Conservation (phyloP, 2,113 vertebrate genomes). For the Grantiella picta region DNA sequence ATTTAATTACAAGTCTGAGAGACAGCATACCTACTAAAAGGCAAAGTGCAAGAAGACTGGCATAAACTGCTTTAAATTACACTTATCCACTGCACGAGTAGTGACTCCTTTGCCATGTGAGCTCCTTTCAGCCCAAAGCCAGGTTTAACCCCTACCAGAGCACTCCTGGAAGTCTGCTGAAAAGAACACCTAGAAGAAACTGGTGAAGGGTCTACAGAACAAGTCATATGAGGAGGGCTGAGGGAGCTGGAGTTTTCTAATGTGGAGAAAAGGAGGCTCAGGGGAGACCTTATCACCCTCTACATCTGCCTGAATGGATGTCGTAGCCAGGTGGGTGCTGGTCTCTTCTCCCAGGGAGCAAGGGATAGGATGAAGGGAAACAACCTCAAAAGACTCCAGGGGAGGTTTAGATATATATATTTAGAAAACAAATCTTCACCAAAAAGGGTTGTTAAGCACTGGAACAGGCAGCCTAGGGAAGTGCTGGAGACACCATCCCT, state of each 20-base stretch:
- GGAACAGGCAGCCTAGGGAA: not conserved
- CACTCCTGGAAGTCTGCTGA: not conserved
- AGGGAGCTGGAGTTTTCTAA: not conserved
- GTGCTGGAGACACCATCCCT: not conserved
- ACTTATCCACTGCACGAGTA: not conserved
- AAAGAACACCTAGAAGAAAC: not conserved
- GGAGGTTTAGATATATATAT: not conserved
- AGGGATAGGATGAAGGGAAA: not conserved
- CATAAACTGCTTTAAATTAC: not conserved
- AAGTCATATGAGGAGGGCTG: not conserved
- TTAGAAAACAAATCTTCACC: not conserved
- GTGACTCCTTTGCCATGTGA: not conserved
- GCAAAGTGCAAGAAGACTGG: not conserved
- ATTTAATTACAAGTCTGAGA: not conserved
- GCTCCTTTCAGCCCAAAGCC: not conserved
- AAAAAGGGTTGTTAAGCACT: not conserved
- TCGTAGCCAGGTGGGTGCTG: fast-evolving
- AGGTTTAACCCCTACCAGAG: not conserved
- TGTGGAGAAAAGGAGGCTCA: not conserved
- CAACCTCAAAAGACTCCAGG: not conserved
- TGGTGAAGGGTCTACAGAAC: not conserved
- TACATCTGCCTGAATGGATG: not conserved
- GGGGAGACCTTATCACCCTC: not conserved
- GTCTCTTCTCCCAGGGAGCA: not conserved
- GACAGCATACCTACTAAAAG: not conserved